Evolutionary conservation across 2,113 vertebrate genomes (phyloP).

Genomic region (Psephotus haematonotus): DNA sequence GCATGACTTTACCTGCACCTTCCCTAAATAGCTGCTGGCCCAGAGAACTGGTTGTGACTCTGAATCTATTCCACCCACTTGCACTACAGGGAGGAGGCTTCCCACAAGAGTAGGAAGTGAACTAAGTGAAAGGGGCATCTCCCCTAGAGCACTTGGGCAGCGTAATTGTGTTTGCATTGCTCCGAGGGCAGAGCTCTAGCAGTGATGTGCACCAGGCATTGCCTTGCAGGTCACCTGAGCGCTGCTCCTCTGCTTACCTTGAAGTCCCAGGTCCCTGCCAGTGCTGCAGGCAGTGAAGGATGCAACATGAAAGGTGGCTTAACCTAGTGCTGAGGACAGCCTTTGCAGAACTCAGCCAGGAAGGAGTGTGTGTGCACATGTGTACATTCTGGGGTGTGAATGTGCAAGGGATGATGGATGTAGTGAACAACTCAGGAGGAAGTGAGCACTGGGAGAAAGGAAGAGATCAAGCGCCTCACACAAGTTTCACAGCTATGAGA

Average conservation of each 20-base stretch:
- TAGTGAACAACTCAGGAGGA: background rate
- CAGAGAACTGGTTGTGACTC: background rate
- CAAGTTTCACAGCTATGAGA: background rate
- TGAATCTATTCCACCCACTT: background rate
- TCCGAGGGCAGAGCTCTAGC: background rate
- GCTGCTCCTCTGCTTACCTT: background rate
- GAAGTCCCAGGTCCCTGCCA: accelerated
- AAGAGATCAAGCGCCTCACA: background rate
- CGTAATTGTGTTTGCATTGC: background rate
- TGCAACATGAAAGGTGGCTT: background rate
- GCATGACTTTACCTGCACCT: background rate
- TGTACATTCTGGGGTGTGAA: background rate
- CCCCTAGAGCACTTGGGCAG: background rate
- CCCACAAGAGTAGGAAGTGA: background rate
- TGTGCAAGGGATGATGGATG: background rate
- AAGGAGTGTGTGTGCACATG: accelerated
- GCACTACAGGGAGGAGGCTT: background rate
- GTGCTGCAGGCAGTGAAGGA: background rate
- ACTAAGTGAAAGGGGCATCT: too few relatives aligned
- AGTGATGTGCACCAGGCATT: accelerated
- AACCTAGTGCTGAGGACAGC: background rate
- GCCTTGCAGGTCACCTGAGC: background rate
- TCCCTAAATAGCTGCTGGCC: background rate
- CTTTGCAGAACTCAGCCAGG: background rate
- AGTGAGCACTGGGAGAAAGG: background rate